Conservation (phyloP, 2,888 invertebrate species). For the Sipunculus nudus region DNA sequence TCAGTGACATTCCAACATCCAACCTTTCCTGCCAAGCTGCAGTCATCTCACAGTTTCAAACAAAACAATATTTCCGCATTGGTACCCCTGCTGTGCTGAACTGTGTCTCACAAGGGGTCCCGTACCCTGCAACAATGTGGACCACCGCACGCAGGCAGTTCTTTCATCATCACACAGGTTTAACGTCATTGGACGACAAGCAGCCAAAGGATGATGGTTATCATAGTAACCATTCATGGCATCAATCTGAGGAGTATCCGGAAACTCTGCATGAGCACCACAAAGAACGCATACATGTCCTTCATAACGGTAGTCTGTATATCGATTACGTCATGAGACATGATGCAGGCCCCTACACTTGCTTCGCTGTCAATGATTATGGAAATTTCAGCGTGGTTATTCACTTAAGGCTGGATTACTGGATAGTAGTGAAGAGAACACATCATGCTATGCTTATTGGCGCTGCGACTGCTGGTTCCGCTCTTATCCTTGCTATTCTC, state of each 20-base stretch:
- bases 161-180: conserved; percentile 40
- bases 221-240: conserved; percentile 50
- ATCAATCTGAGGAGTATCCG: conserved; percentile 25
- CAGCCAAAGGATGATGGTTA: conserved; percentile 39
- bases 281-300: conserved; percentile 72
- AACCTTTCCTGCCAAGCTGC: conserved; percentile 77
- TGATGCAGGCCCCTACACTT: conserved; percentile 85
- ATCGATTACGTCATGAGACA: conserved; percentile 73
- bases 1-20: conserved; percentile 15
- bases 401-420: conserved; percentile 76
- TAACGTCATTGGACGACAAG: conserved; percentile 44
- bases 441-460: conserved; percentile 86
- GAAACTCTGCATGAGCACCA: conserved; percentile 46
- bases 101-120: conserved; percentile 81
- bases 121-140: conserved; percentile 85
- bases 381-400: conserved; percentile 82
- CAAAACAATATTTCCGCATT: conserved; percentile 59
- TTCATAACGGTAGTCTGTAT: conserved; percentile 82
- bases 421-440: conserved; percentile 83
- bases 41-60: conserved; percentile 65
- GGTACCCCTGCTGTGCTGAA: conserved; percentile 75
- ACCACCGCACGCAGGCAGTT: conserved; percentile 65
- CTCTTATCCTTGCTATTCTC: conserved; percentile 81
- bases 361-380: conserved; percentile 85
- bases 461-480: conserved; percentile 79